Conservation (phyloP, 2,113 vertebrate species). For the Scomber japonicus region DNA sequence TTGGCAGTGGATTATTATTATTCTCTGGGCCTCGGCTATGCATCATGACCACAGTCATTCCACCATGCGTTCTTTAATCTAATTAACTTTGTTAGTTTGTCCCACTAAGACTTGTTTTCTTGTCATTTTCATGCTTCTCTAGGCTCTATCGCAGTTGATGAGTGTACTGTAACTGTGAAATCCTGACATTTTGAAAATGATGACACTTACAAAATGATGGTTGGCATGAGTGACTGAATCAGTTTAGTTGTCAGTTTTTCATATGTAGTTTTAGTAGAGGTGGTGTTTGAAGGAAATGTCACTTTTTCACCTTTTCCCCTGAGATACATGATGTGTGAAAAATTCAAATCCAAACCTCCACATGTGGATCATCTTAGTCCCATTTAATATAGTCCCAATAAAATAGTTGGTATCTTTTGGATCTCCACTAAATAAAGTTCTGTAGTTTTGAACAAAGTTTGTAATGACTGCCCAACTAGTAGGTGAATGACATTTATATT, state of each 20-base stretch:
- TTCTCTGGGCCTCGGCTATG: slow-evolving; percentile 25
- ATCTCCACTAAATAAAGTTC: too few relatives aligned
- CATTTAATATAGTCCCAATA: too few relatives aligned
- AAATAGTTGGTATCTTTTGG: too few relatives aligned
- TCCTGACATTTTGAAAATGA: slow-evolving; percentile 31
- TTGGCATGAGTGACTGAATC: neutral
- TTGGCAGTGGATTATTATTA: slow-evolving; percentile 23
- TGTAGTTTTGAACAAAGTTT: too few relatives aligned
- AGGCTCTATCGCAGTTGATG: slow-evolving; percentile 16
- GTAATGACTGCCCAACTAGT: too few relatives aligned
- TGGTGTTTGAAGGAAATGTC: neutral
- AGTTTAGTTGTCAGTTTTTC: slow-evolving; percentile 1
- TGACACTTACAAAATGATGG: slow-evolving; percentile 4
- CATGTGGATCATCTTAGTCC: too few relatives aligned
- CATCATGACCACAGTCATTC: slow-evolving; percentile 18
- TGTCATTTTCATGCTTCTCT: slow-evolving; percentile 15
- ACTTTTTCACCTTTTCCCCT: neutral
- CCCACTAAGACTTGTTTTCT: slow-evolving; percentile 5
- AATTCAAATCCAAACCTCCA: too few relatives aligned
- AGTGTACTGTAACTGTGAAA: slow-evolving; percentile 38
- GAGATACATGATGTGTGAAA: too few relatives aligned
- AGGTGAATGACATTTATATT: too few relatives aligned
- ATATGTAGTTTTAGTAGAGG: neutral
- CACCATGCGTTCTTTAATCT: slow-evolving; percentile 1
- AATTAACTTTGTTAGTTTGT: slow-evolving; percentile 30